These are phyloP conservation scores for Lota lota DNA, from an alignment of 2,113 vertebrate species.

Conservation along the genomic window DNA sequence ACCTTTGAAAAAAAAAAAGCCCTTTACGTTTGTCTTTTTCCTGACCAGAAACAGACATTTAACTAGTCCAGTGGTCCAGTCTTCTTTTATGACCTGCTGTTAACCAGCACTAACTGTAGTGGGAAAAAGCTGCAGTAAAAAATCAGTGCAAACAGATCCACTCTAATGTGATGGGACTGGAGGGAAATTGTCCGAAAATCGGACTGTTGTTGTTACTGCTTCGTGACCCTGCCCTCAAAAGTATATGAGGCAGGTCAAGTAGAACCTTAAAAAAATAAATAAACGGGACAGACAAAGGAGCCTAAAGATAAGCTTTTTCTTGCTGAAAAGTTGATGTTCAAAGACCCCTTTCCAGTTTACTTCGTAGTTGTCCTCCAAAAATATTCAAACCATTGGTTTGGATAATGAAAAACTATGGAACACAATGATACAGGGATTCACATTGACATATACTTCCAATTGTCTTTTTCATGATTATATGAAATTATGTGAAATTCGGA, in stretches of 20 bases:
- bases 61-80: conserved; percentile 27
- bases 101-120: conserved; percentile 43
- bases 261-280: conserved; percentile 16
- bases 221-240: conserved; percentile 45
- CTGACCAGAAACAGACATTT: conserved; percentile 33
- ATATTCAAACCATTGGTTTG: no score
- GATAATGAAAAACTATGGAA: no score
- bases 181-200: conserved; percentile 36
- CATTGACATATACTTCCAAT: no score
- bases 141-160: conserved; percentile 54
- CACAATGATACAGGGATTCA: no score
- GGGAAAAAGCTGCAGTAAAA: conserved; percentile 49
- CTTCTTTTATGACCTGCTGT: conserved; percentile 55
- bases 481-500: no score
- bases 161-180: conserved; percentile 27
- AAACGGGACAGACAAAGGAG: not conserved
- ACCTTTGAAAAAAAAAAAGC: conserved; percentile 21
- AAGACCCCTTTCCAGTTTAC: no score
- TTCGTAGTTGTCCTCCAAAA: no score
- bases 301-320: not conserved
- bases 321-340: no score
- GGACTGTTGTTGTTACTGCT: conserved; percentile 52
- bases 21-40: conserved; percentile 13
- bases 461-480: no score
- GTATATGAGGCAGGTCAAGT: conserved; percentile 35